Percentiles rank a stretch among this genome's conserved stretches.
Evolutionary conservation across 2,113 vertebrate genomes (phyloP).

Genomic region (Dasypus novemcinctus): DNA sequence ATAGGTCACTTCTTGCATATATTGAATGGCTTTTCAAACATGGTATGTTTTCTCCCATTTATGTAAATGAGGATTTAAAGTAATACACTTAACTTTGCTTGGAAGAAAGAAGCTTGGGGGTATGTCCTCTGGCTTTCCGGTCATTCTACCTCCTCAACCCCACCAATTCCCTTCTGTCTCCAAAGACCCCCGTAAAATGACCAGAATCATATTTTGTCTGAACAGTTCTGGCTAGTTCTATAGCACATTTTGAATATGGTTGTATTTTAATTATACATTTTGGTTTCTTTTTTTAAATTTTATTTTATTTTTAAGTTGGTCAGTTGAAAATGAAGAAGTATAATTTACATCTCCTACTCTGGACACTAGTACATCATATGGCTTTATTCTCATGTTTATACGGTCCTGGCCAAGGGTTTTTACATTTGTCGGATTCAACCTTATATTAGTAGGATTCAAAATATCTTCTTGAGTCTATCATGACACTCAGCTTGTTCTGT

Average conservation of each 20-base stretch:
- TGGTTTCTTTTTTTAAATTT: not conserved
- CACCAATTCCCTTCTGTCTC: not conserved
- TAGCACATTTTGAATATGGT: not conserved
- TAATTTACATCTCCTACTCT: not conserved
- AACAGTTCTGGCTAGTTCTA: not conserved
- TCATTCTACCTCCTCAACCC: not conserved
- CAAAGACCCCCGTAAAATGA: not conserved
- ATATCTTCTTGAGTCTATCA: not conserved
- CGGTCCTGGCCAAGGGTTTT: not conserved
- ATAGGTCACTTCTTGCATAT: not conserved
- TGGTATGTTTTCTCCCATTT: not conserved
- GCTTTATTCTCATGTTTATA: not conserved
- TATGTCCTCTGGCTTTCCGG: not conserved
- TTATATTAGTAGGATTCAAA: no score
- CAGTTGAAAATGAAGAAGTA: not conserved
- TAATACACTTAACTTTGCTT: not conserved
- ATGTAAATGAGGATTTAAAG: not conserved
- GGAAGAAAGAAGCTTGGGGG: not conserved
- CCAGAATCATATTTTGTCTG: not conserved
- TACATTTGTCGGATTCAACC: not conserved
- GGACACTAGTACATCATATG: not conserved
- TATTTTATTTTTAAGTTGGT: constrained; percentile 1
- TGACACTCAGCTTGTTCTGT: not conserved
- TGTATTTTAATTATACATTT: not conserved
- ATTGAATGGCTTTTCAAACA: not conserved